These are phyloP conservation scores for Drosophila tani DNA, from an alignment of 1,140 invertebrate genomes.

Conservation along the genomic window DNA sequence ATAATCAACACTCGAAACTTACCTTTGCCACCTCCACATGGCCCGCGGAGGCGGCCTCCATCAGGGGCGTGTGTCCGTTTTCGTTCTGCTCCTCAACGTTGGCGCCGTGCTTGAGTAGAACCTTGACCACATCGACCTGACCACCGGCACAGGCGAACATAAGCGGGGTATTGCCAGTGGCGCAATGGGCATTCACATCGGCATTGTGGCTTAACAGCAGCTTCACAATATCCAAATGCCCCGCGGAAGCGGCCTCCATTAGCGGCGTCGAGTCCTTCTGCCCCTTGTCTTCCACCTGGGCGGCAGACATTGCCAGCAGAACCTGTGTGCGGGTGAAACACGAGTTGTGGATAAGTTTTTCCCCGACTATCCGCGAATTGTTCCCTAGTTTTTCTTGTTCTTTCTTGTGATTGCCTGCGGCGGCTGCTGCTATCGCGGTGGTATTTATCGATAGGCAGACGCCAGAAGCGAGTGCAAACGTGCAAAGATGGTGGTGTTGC, in stretches of 20 bases:
- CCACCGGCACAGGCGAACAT: conserved; percentile 99
- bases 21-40: conserved; percentile 97
- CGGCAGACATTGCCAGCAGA: conserved; percentile 97
- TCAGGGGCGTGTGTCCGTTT: conserved; percentile 99
- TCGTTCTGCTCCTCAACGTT: conserved; percentile 99
- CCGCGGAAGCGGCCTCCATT: conserved; percentile 98
- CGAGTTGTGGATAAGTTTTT: neutral
- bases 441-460: conserved; percentile 36
- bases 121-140: conserved; percentile 95
- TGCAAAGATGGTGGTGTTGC: conserved; percentile 12
- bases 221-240: conserved; percentile 97
- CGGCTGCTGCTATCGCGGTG: neutral
- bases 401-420: conserved; percentile 1
- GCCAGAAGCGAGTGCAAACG: conserved; percentile 6
- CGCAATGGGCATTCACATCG: conserved; percentile 98
- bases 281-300: conserved; percentile 98
- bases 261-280: conserved; percentile 97
- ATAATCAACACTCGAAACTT: conserved; percentile 17
- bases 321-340: conserved; percentile 88
- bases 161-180: conserved; percentile 97
- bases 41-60: conserved; percentile 99
- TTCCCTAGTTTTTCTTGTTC: conserved; percentile 1
- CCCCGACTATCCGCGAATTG: neutral
- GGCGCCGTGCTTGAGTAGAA: conserved; percentile 95
- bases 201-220: conserved; percentile 96